phyloP scores from a whole-genome alignment of 2,113 vertebrate species.

The Chrysemys picta region DNA sequence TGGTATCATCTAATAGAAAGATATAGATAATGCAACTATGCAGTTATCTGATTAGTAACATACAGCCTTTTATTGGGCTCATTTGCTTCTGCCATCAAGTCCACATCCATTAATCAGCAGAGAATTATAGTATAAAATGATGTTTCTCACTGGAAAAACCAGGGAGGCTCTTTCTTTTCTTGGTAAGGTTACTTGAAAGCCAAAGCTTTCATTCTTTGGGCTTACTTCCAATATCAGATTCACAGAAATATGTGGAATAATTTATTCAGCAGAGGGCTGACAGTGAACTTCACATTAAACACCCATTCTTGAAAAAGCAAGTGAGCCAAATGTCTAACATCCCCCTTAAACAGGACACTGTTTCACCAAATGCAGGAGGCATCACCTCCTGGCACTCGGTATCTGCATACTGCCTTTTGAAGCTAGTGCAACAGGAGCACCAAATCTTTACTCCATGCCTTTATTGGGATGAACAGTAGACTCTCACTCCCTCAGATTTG shows the following conservation, averaged over 20 bases:
- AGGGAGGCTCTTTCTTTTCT: not conserved
- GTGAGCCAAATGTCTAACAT: not conserved
- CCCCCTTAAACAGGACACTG: not conserved
- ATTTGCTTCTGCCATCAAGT: slow-evolving; percentile 16
- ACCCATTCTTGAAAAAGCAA: not conserved
- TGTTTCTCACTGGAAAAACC: not conserved
- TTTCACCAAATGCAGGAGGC: not conserved
- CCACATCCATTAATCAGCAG: not conserved
- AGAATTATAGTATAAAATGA: not conserved
- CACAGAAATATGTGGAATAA: not conserved
- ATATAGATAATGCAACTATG: not conserved
- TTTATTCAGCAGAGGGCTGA: not conserved
- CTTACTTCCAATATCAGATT: not conserved
- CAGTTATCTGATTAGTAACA: slow-evolving; percentile 5
- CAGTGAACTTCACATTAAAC: not conserved
- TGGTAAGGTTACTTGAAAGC: too few relatives aligned
- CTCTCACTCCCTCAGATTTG: not conserved
- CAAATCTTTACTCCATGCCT: not conserved
- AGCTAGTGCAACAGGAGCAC: not conserved
- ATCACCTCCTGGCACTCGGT: not conserved
- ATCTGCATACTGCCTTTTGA: not conserved
- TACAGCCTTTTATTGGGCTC: not conserved
- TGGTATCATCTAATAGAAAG: not conserved
- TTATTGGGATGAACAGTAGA: not conserved
- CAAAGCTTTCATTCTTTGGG: not conserved